Evolutionary conservation across 2,888 invertebrate genomes (phyloP).

Genomic region (Drosophila nigricruria): DNA sequence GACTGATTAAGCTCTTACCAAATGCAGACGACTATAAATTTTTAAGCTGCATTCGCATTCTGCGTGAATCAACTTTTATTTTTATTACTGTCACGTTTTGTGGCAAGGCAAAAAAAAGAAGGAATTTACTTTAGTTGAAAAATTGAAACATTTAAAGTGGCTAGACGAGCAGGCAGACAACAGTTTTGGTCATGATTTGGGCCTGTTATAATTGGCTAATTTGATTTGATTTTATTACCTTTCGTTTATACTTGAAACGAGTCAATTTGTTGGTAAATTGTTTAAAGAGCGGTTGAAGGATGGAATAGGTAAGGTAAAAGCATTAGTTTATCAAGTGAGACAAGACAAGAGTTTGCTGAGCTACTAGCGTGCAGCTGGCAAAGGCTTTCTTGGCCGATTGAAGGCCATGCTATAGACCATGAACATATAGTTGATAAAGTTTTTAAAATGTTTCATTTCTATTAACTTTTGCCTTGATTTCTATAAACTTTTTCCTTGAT

Average conservation of each 20-base stretch:
- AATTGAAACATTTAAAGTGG: background rate
- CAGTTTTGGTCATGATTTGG: background rate
- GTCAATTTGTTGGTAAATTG: background rate
- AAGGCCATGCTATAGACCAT: too few species aligned
- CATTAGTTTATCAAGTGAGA: too few species aligned
- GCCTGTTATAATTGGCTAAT: background rate
- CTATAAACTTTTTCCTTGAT: background rate
- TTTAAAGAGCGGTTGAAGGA: background rate
- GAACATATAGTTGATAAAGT: too few species aligned
- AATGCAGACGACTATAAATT: slow-evolving; percentile 2
- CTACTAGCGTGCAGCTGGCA: too few species aligned
- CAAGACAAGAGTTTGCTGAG: too few species aligned
- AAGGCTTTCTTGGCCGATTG: too few species aligned
- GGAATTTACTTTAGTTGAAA: background rate
- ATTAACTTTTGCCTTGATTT: too few species aligned
- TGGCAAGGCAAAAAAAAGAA: background rate
- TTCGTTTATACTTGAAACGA: background rate
- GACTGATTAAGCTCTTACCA: background rate
- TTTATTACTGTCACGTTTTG: slow-evolving; percentile 5
- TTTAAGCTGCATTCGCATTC: background rate
- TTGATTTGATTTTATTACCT: slow-evolving; percentile 1
- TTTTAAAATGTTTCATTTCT: background rate
- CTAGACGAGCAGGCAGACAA: background rate
- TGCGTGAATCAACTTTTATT: background rate
- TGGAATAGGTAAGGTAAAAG: background rate